Conservation (phyloP, 2,888 invertebrate species). For the Lobophora halterata region DNA sequence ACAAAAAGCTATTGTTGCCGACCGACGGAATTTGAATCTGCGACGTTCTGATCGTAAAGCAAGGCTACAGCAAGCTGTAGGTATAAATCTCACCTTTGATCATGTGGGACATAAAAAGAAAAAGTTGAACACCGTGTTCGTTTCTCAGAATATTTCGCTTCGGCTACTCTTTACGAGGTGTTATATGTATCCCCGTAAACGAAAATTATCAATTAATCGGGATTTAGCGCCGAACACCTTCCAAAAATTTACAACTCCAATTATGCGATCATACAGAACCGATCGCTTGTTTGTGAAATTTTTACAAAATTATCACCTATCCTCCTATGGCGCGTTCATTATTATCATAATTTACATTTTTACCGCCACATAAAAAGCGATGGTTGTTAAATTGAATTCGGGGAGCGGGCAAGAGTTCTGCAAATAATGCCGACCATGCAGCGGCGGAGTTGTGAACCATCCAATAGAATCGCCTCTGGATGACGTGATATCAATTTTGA, state of each 20-base stretch:
- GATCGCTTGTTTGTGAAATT: slow-evolving; percentile 64
- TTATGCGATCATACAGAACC: slow-evolving; percentile 53
- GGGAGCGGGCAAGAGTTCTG: slow-evolving; percentile 49
- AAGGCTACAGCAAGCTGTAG: too few relatives aligned
- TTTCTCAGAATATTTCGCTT: slow-evolving; percentile 18
- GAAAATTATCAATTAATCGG: slow-evolving; percentile 21
- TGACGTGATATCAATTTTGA: too few relatives aligned
- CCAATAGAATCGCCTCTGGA: too few relatives aligned
- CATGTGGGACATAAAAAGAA: not conserved
- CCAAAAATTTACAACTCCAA: slow-evolving; percentile 52
- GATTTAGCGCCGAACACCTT: slow-evolving; percentile 19
- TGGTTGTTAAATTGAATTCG: slow-evolving; percentile 78
- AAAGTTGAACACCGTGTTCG: not conserved
- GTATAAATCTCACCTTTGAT: not conserved
- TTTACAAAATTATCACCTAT: slow-evolving; percentile 57
- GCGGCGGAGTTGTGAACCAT: too few relatives aligned
- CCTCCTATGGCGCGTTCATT: slow-evolving; percentile 58
- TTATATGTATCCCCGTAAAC: slow-evolving; percentile 20
- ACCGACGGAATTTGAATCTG: too few relatives aligned
- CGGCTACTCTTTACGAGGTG: slow-evolving; percentile 13
- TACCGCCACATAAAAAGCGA: slow-evolving; percentile 64
- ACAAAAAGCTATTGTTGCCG: too few relatives aligned
- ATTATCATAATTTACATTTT: slow-evolving; percentile 69
- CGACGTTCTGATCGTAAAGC: too few relatives aligned
- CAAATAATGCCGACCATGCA: too few relatives aligned